phyloP scores from a whole-genome alignment of 2,113 vertebrate genomes.

The Perca flavescens region DNA sequence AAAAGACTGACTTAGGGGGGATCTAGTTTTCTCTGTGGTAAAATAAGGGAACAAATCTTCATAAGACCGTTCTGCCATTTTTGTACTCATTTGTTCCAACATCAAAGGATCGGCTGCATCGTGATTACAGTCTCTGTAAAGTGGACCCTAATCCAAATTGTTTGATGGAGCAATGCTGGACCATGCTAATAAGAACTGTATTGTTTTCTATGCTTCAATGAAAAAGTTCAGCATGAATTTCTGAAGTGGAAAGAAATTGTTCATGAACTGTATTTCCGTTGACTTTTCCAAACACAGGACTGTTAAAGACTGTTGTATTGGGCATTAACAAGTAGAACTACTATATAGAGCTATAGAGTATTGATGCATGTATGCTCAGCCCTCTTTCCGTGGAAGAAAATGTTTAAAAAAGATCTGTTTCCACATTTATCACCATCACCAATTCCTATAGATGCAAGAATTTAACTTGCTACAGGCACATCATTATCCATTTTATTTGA shows the following conservation, averaged over 20 bases:
- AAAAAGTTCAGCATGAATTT: constrained; percentile 24
- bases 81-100: constrained; percentile 61
- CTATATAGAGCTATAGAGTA: too few relatives aligned
- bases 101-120: constrained; percentile 69
- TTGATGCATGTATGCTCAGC: too few relatives aligned
- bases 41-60: constrained; percentile 65
- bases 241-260: constrained; percentile 5
- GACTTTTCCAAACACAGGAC: not conserved
- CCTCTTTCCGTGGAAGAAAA: too few relatives aligned
- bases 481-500: constrained; percentile 41
- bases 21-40: constrained; percentile 38
- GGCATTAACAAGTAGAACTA: too few relatives aligned
- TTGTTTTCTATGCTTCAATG: constrained; percentile 37
- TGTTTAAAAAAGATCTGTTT: too few relatives aligned
- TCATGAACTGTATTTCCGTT: not conserved
- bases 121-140: constrained; percentile 58
- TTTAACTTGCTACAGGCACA: not conserved
- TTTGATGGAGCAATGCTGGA: constrained; percentile 54
- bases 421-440: too few relatives aligned
- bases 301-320: too few relatives aligned
- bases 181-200: constrained; percentile 43
- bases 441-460: not conserved
- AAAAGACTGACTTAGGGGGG: constrained; percentile 52
- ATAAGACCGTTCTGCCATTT: constrained; percentile 51
- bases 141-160: constrained; percentile 68